Conservation (phyloP, 2,113 vertebrate species). For the Oryzias curvinotus region DNA sequence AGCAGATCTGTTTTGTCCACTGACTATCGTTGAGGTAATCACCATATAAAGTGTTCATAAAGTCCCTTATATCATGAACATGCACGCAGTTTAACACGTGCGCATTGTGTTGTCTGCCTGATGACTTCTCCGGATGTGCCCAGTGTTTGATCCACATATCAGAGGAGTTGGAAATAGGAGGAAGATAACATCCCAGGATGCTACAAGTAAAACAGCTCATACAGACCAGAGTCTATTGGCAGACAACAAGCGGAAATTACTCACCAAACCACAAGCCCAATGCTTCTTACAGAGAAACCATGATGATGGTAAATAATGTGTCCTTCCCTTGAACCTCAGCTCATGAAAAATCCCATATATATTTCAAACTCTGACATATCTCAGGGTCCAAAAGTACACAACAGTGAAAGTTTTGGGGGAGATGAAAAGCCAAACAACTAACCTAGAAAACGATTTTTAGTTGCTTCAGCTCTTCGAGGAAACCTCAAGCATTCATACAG, state of each 20-base stretch:
- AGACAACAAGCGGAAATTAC: constrained; percentile 57
- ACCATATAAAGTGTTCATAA: constrained; percentile 1
- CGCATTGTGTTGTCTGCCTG: constrained; percentile 61
- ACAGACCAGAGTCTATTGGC: constrained; percentile 34
- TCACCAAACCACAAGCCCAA: constrained; percentile 51
- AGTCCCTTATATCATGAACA: constrained; percentile 6
- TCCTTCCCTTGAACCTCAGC: constrained; percentile 6
- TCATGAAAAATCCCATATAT: constrained; percentile 25
- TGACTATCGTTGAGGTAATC: background rate
- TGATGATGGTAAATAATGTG: background rate
- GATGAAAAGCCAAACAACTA: background rate
- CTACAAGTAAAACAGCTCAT: constrained; percentile 57
- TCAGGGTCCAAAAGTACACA: background rate
- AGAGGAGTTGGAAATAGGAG: constrained; percentile 66
- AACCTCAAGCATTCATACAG: background rate
- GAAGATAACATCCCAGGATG: constrained; percentile 72
- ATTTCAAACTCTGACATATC: background rate
- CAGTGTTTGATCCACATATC: constrained; percentile 72
- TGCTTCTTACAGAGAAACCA: constrained; percentile 31
- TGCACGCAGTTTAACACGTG: constrained; percentile 10
- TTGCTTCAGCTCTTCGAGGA: background rate
- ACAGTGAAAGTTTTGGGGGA: background rate
- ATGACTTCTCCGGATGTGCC: constrained; percentile 67
- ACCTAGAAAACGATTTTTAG: background rate
- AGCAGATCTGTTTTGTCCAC: too few species aligned